These are phyloP conservation scores for Sinocyclocheilus rhinocerous DNA, from an alignment of 2,113 vertebrate genomes.

Conservation along the genomic window DNA sequence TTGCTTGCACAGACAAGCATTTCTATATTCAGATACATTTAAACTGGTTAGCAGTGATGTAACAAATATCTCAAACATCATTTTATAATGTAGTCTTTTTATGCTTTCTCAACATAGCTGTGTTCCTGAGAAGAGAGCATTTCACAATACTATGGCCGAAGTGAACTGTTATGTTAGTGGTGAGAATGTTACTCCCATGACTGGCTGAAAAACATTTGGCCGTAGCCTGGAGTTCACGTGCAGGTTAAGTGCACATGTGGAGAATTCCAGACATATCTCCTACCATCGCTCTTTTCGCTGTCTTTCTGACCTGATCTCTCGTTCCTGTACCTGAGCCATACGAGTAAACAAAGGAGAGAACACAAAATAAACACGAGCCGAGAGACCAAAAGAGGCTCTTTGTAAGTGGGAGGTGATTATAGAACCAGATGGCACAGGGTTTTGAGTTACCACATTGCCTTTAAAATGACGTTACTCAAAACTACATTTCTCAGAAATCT, in stretches of 20 bases:
- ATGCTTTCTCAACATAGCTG: background rate
- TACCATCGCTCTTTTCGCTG: slow-evolving; percentile 29
- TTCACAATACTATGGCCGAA: background rate
- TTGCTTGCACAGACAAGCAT: background rate
- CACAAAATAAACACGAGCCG: slow-evolving; percentile 60
- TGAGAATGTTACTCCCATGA: slow-evolving; percentile 6
- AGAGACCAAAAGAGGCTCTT: slow-evolving; percentile 55
- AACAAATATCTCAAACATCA: background rate
- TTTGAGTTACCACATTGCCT: slow-evolving; percentile 66
- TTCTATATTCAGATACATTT: background rate
- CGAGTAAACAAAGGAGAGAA: slow-evolving; percentile 61
- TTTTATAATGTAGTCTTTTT: background rate
- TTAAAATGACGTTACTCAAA: slow-evolving; percentile 53
- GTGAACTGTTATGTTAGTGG: background rate
- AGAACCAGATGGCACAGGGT: slow-evolving; percentile 58
- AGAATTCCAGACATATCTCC: slow-evolving; percentile 52
- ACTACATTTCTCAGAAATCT: slow-evolving; percentile 71
- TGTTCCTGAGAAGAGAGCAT: background rate
- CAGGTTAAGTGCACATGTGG: slow-evolving; percentile 67
- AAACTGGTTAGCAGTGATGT: background rate
- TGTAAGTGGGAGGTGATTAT: slow-evolving; percentile 62
- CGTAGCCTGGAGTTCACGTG: slow-evolving; percentile 60
- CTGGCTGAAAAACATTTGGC: slow-evolving; percentile 8
- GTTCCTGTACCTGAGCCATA: slow-evolving; percentile 58
- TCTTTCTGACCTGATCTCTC: slow-evolving; percentile 40